Evolutionary conservation across 2,797 vertebrate species (phyloP).

Genomic region (Antrozous pallidus): DNA sequence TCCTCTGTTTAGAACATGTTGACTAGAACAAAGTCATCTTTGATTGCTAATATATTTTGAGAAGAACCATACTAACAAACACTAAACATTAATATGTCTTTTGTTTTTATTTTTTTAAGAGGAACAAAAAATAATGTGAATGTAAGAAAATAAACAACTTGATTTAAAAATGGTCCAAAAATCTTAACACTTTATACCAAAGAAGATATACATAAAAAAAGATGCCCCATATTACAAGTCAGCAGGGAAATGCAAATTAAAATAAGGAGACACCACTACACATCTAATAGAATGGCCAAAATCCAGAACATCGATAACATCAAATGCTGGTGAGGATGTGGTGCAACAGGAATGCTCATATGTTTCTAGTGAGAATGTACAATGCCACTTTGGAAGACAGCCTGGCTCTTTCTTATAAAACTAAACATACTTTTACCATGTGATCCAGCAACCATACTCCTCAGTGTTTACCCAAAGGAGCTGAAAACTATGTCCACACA

Average conservation of each 20-base stretch:
- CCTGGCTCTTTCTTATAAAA: not conserved
- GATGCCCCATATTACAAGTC: not conserved
- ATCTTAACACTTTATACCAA: not conserved
- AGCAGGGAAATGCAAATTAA: not conserved
- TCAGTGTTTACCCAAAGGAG: not conserved
- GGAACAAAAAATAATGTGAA: not conserved
- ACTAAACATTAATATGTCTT: not conserved
- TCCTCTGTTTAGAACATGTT: not conserved
- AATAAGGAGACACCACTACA: not conserved
- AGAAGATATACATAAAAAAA: not conserved
- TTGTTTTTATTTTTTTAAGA: constrained; percentile 18
- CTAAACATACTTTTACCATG: not conserved
- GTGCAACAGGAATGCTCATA: not conserved
- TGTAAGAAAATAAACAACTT: not conserved
- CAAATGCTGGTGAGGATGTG: not conserved
- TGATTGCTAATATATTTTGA: not conserved
- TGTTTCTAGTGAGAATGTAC: not conserved
- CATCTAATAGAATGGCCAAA: not conserved
- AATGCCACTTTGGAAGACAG: not conserved
- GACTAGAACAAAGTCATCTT: not conserved
- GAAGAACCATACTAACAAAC: not conserved
- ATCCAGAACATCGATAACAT: not conserved
- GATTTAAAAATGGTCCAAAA: not conserved
- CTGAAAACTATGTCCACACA: not conserved
- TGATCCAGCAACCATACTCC: not conserved